Percentiles rank a stretch among this genome's conserved stretches.
Evolutionary conservation across 2,113 vertebrate genomes (phyloP).

Genomic region (Raja brachyura): DNA sequence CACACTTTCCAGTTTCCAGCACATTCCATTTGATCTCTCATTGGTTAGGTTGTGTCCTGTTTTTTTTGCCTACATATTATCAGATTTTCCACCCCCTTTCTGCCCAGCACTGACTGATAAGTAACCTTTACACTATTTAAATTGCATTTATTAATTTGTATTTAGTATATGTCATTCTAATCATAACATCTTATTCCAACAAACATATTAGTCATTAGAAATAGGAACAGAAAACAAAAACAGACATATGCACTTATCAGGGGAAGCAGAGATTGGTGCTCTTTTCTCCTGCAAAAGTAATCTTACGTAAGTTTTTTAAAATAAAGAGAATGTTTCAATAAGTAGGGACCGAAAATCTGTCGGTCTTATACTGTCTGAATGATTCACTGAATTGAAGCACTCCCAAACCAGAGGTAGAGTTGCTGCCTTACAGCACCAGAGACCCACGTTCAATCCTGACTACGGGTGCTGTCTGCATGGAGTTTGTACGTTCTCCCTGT

Average conservation of each 20-base stretch:
- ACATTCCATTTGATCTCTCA: conserved; percentile 38
- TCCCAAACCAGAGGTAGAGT: not conserved
- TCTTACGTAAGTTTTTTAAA: not conserved
- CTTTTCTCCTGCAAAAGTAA: not conserved
- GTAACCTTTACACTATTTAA: not conserved
- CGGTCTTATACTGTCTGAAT: conserved; percentile 8
- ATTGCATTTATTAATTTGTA: not conserved
- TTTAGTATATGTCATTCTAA: no score
- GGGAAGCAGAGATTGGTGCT: not conserved
- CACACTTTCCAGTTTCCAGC: conserved; percentile 28
- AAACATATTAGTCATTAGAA: not conserved
- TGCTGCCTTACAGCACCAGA: no score
- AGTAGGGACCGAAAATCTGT: not conserved
- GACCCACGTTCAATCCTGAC: no score
- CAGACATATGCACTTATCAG: not conserved
- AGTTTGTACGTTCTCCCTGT: no score
- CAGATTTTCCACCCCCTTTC: not conserved
- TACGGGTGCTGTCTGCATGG: no score
- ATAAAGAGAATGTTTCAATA: not conserved
- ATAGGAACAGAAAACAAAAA: not conserved
- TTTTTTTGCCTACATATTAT: not conserved
- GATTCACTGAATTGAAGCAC: conserved; percentile 14
- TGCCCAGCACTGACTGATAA: not conserved
- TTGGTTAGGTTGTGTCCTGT: conserved; percentile 3
- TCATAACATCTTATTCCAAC: not conserved